phyloP scores from a whole-genome alignment of 1,140 invertebrate genomes.

The Leguminivora glycinivorella region DNA sequence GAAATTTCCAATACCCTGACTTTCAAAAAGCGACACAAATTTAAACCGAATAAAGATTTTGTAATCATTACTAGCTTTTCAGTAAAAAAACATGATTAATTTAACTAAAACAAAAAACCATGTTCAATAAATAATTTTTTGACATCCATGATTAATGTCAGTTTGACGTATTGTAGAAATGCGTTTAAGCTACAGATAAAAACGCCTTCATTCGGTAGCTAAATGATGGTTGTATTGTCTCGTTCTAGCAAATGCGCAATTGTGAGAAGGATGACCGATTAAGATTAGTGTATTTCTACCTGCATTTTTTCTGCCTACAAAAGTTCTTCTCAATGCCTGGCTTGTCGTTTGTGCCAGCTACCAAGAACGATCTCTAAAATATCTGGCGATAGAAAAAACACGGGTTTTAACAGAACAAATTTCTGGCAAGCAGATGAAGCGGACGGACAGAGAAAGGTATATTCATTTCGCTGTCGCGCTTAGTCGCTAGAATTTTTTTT shows the following conservation, averaged over 20 bases:
- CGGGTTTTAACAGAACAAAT: neutral
- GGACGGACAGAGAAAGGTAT: neutral
- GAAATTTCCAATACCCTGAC: conserved; percentile 35
- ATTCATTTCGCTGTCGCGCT: neutral
- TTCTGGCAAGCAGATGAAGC: neutral
- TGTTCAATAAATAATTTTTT: neutral
- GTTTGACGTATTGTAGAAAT: neutral
- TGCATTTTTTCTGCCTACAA: too few relatives aligned
- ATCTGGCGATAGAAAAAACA: too few relatives aligned
- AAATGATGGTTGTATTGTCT: neutral
- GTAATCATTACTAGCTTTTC: conserved; percentile 34
- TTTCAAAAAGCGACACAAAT: conserved; percentile 29
- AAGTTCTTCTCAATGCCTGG: too few relatives aligned
- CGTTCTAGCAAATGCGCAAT: neutral
- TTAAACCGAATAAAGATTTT: conserved; percentile 27
- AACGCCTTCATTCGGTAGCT: neutral
- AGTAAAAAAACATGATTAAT: conserved; percentile 5
- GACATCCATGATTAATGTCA: neutral
- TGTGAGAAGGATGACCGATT: neutral
- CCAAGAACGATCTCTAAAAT: too few relatives aligned
- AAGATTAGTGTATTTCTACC: too few relatives aligned
- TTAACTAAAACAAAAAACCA: neutral
- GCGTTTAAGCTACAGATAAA: neutral
- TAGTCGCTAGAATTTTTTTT: too few relatives aligned
- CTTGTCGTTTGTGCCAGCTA: too few relatives aligned